Base-by-base conservation (phyloP, 2,888 invertebrate genomes). In the Notodonta dromedarius region DNA sequence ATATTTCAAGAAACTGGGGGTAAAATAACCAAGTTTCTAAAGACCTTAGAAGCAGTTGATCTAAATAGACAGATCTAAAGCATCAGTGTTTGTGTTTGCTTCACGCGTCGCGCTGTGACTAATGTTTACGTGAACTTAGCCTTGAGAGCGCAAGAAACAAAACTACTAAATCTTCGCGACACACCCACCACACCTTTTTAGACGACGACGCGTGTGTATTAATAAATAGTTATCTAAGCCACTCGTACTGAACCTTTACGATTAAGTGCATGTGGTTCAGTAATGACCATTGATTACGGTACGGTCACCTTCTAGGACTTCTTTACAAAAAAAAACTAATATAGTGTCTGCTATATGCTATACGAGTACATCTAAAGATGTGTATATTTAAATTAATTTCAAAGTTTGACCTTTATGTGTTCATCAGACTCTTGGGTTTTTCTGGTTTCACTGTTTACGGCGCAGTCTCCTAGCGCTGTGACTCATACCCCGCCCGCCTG, bases 401-500 rank as follows among this genome's bases (percentile, higher is more conserved):
- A 14, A 16, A 16, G 14, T 5, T 4, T n/a, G n/a, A n/a, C n/a
- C 9, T 50, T 7, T 16, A 16, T 4, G n/a, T 48, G 11, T 42
- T 42, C 4, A 42, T 11, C 6, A 12, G 12, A 9, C 14, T 9
- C 51, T 24, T 24, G 32, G 32, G 52, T 52, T 52, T 35, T 52
- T 52, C 52, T 52, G 11, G 13, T 52, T 9, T 11, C 4, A 52
- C 12, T 32, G 48, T 67, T 9, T 65, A 56, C 61, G 44, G 57
- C 51, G 57, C 40, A 57, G 56, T 66, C 59, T 58, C 56, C 46
- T 14, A 4, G 42, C 13, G 59, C 60, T 50, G 67, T 82, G 84
- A 85, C 73, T 85, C 83, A 85, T 74, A 66, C n/a, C n/a, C n/a
- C 63, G 77, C 65, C 77, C 84, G 75, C 82, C 85, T 77, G 80